Evolutionary conservation across 2,888 invertebrate genomes (phyloP), one percentile per base, ranked within the genome.

Genomic region (Aleiodes leptofemur): DNA sequence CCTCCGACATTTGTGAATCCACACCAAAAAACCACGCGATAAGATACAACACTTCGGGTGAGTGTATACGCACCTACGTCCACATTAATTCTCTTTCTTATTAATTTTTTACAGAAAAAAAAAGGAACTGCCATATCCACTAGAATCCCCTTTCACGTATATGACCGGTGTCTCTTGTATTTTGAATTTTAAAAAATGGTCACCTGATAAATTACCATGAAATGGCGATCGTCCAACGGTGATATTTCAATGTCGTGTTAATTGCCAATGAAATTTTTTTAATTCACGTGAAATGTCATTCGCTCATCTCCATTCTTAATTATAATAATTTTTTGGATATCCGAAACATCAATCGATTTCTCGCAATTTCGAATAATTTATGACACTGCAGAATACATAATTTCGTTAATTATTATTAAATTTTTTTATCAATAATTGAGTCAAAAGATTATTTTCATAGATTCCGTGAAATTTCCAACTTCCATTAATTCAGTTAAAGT

Each of bases 21-120:
- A 61, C 55, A 72, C 73, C 73, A 72, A 43, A 43, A 66, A 78
- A 72, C 72, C 72, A 50, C 72, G 68, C 77, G 78, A 77, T 78
- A 78, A 78, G 78, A 78, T 78, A 76, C 70, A 43, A 76, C 59
- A 73, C 56, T 76, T 50, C 64, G 48, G 55, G 29, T 55, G 50
- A 31, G 64, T 55, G 43, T 56, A 64, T 73, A 73, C 66, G 64
- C 48, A 64, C 64, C 64, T 43, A 11, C 72, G 61, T 34, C 53
- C 66, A 73, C 53, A 55, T 51, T 29, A 56, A 71, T 71, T 48
- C 57, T 31, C 38, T 23, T 7, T 34, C 64, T 48, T 16, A 16
- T 55, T 55, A 16, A 14, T 16, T 55, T 55, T 55, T 55, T 55
- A 16, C 55, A 55, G 4, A n/a, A n/a, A 14, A 55, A 34, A 14